A percentile compares a stretch with the other conserved stretches of the same genome.
Evolutionary conservation across 2,113 vertebrate species (phyloP).

Genomic region (Chloroceryle aenea): DNA sequence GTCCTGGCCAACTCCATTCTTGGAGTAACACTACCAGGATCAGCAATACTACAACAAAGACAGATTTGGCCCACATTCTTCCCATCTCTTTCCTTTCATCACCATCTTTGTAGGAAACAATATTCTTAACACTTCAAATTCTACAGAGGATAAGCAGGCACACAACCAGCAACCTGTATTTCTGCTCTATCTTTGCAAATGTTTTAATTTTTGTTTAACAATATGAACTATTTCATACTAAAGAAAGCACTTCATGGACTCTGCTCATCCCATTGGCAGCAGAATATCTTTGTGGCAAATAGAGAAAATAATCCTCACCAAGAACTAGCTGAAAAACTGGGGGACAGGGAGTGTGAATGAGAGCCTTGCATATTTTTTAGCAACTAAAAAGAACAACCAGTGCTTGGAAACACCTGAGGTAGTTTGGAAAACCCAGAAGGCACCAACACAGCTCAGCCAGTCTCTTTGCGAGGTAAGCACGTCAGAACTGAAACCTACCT

Average conservation of each 20-base stretch:
- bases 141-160: neutral
- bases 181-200: neutral
- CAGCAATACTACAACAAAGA: neutral
- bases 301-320: neutral
- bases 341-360: neutral
- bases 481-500: neutral
- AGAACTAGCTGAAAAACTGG: neutral
- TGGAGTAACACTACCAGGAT: neutral
- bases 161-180: neutral
- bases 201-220: neutral
- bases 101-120: slow-evolving; percentile 13
- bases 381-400: neutral
- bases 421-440: neutral
- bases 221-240: neutral
- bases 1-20: neutral
- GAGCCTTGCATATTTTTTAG: neutral
- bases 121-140: neutral
- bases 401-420: neutral
- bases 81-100: neutral
- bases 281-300: neutral
- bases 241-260: neutral
- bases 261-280: neutral
- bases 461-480: neutral
- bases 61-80: neutral
- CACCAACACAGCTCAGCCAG: neutral